phyloP scores from a whole-genome alignment of 2,797 vertebrate genomes.

The Sarcophilus harrisii region DNA sequence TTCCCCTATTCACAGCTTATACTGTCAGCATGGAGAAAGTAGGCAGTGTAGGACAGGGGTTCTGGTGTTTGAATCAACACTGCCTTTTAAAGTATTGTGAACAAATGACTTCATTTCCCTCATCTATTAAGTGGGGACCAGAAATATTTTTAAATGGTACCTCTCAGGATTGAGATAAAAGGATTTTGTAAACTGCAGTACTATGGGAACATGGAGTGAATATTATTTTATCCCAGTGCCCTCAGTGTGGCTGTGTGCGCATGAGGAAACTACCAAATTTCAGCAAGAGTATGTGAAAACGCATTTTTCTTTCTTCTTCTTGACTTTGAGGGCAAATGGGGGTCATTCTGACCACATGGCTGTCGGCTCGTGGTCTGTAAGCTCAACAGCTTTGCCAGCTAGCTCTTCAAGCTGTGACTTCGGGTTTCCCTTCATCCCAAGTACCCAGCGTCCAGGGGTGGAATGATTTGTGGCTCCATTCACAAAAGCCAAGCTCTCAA shows the following conservation, averaged over 20 bases:
- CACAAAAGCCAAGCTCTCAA: constrained; percentile 67
- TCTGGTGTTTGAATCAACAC: neutral
- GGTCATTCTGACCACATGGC: constrained; percentile 14
- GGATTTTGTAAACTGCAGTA: neutral
- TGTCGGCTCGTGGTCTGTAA: constrained; percentile 9
- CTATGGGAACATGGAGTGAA: neutral
- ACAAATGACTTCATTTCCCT: neutral
- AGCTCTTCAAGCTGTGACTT: neutral
- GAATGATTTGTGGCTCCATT: constrained; percentile 68
- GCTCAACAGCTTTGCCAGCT: constrained; percentile 19
- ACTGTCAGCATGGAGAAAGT: neutral
- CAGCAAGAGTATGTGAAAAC: neutral
- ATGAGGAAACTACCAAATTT: neutral
- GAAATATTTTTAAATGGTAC: neutral
- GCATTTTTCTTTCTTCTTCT: neutral
- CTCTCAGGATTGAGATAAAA: neutral
- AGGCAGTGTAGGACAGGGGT: neutral
- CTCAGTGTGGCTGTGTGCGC: neutral
- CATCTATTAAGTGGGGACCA: neutral
- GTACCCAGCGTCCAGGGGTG: constrained; percentile 27
- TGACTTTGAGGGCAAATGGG: neutral
- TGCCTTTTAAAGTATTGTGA: neutral
- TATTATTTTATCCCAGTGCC: neutral
- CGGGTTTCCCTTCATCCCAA: neutral
- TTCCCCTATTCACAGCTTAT: neutral